Percentiles rank a stretch among this genome's conserved stretches.
These are phyloP conservation scores for Gallinago solitaria DNA, from an alignment of 2,797 vertebrate genomes.

Conservation along the genomic window DNA sequence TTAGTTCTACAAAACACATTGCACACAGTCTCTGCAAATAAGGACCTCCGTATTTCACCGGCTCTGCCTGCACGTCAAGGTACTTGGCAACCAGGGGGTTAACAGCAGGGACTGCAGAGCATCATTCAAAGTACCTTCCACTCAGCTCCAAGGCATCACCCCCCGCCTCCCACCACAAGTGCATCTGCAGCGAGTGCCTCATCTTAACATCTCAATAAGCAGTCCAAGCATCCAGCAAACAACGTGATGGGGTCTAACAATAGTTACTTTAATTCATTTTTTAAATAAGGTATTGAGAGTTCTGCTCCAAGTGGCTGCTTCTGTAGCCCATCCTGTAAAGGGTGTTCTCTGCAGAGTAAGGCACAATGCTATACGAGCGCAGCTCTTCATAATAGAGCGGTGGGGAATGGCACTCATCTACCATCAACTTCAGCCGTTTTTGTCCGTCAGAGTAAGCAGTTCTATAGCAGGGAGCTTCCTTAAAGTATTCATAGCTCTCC, in stretches of 20 bases:
- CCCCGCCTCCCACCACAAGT: slow-evolving; percentile 56
- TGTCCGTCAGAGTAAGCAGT: slow-evolving; percentile 80
- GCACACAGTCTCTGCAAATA: slow-evolving; percentile 13
- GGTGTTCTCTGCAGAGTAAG: slow-evolving; percentile 84
- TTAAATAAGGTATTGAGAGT: slow-evolving; percentile 89
- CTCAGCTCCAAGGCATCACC: slow-evolving; percentile 9
- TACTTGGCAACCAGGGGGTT: slow-evolving; percentile 5
- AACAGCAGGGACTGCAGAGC: slow-evolving; percentile 43
- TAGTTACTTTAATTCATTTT: slow-evolving; percentile 88
- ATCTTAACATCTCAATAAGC: slow-evolving; percentile 69
- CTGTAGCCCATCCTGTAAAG: slow-evolving; percentile 87
- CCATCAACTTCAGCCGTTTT: slow-evolving; percentile 93
- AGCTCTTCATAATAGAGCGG: slow-evolving; percentile 88
- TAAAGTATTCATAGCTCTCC: slow-evolving; percentile 85
- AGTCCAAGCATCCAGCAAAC: slow-evolving; percentile 76
- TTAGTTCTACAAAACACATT: slow-evolving; percentile 17
- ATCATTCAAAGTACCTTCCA: slow-evolving; percentile 46
- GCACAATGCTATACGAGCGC: slow-evolving; percentile 88
- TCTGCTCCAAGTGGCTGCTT: slow-evolving; percentile 81
- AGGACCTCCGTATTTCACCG: slow-evolving; percentile 4
- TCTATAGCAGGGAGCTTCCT: slow-evolving; percentile 76
- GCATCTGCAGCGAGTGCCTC: slow-evolving; percentile 59
- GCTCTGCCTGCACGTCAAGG: slow-evolving; percentile 6
- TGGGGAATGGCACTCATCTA: slow-evolving; percentile 89
- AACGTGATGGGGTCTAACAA: slow-evolving; percentile 73